Evolutionary conservation across 2,113 vertebrate species (phyloP).

Genomic region (Amblyornis subalaris): DNA sequence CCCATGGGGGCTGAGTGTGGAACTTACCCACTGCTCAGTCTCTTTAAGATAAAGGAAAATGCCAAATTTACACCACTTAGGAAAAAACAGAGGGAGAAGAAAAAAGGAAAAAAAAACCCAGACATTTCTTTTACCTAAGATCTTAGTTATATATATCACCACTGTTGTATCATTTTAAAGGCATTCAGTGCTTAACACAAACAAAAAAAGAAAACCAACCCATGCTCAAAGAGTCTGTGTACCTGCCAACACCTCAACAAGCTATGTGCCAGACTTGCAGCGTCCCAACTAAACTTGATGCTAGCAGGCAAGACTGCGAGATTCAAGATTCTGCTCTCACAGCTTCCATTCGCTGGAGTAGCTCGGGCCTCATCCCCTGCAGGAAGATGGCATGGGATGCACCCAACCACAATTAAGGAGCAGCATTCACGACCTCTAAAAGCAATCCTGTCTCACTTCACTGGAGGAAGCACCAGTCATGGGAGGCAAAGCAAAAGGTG

Average conservation of each 20-base stretch:
- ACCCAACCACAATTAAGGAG: background rate
- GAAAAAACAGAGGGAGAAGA: background rate
- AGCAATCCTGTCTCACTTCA: background rate
- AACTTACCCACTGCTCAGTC: background rate
- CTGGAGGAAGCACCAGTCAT: background rate
- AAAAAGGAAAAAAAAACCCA: accelerated
- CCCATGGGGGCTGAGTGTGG: accelerated
- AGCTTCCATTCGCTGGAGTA: background rate
- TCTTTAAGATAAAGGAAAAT: background rate
- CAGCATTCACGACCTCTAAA: background rate
- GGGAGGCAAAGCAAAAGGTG: background rate
- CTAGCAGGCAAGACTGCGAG: accelerated
- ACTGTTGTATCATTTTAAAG: background rate
- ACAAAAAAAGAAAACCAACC: background rate
- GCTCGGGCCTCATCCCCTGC: background rate
- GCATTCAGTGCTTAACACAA: background rate
- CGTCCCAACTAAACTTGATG: accelerated
- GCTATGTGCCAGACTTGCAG: accelerated
- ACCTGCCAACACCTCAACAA: background rate
- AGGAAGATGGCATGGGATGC: background rate
- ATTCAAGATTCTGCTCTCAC: background rate
- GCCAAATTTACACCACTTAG: background rate
- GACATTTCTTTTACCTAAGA: background rate
- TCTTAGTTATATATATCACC: background rate
- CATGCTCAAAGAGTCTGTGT: background rate